These are phyloP conservation scores for Callinectes sapidus DNA, from an alignment of 2,888 invertebrate genomes.

Conservation along the genomic window DNA sequence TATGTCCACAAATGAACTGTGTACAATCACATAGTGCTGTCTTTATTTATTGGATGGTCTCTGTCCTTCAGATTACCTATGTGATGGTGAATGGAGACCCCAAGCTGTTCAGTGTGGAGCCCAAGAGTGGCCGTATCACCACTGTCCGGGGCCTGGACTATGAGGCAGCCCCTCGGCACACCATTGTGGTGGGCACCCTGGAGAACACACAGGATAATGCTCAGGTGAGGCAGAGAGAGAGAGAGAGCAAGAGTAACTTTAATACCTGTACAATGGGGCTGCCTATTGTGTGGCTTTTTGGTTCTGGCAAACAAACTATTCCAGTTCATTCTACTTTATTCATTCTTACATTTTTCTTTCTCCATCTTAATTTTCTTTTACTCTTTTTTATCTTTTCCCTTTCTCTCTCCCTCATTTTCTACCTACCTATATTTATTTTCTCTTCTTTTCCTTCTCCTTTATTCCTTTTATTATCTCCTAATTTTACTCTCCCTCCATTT, in stretches of 20 bases:
- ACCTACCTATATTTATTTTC: background rate
- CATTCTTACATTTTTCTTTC: too few relatives aligned
- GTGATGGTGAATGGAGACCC: conserved; percentile 58
- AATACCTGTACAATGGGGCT: too few relatives aligned
- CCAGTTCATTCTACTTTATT: too few relatives aligned
- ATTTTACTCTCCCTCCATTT: background rate
- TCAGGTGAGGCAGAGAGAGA: conserved; percentile 75
- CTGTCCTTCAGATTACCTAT: conserved; percentile 55
- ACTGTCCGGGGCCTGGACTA: conserved; percentile 87
- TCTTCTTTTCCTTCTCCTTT: background rate
- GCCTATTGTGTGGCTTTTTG: too few relatives aligned
- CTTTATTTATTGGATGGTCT: background rate
- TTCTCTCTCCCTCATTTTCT: too few relatives aligned
- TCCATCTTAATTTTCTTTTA: too few relatives aligned
- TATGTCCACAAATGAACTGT: too few relatives aligned
- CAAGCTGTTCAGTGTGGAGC: conserved; percentile 62
- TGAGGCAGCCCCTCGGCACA: conserved; percentile 84
- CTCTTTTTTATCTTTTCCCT: too few relatives aligned
- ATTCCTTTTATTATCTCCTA: background rate
- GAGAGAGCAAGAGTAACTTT: too few relatives aligned
- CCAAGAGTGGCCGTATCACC: conserved; percentile 82
- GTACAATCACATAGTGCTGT: too few relatives aligned
- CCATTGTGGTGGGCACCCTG: conserved; percentile 87
- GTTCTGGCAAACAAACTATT: too few relatives aligned
- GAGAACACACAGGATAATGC: conserved; percentile 85